phyloP scores from a whole-genome alignment of 2,888 invertebrate species.

The Caenorhabditis doughertyi region DNA sequence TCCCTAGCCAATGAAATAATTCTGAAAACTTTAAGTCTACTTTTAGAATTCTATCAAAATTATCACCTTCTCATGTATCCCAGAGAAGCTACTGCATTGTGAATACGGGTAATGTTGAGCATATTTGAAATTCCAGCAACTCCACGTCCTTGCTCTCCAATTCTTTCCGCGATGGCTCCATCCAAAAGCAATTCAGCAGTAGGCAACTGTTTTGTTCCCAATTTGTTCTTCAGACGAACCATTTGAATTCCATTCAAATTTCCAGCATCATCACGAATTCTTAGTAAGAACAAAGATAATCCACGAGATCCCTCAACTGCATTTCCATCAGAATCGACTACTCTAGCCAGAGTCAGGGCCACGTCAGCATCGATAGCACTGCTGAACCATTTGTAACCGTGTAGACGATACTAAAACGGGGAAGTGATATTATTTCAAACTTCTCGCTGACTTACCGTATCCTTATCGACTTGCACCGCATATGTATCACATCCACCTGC shows the following conservation, averaged over 20 bases:
- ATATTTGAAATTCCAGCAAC: conserved; percentile 85
- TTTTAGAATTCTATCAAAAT: neutral
- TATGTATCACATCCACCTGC: conserved; percentile 83
- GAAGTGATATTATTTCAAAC: neutral
- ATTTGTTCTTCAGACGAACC: conserved; percentile 85
- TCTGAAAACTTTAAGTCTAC: conserved; percentile 78
- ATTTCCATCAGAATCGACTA: conserved; percentile 83
- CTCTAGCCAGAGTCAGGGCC: conserved; percentile 85
- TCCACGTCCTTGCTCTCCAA: conserved; percentile 81
- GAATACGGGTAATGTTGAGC: conserved; percentile 85
- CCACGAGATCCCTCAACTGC: conserved; percentile 84
- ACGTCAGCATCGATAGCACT: conserved; percentile 86
- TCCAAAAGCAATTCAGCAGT: conserved; percentile 86
- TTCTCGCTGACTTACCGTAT: conserved; percentile 59
- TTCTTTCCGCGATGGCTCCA: conserved; percentile 79
- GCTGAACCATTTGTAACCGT: conserved; percentile 86
- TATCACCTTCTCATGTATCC: conserved; percentile 73
- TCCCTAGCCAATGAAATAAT: conserved; percentile 85
- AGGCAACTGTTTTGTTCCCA: conserved; percentile 86
- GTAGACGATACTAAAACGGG: conserved; percentile 82
- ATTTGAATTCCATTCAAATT: conserved; percentile 85
- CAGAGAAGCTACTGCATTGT: conserved; percentile 85
- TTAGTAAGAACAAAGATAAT: conserved; percentile 85
- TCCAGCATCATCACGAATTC: conserved; percentile 83
- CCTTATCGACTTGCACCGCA: conserved; percentile 70